These are phyloP conservation scores for Cerceris ruficornis DNA, from an alignment of 2,888 invertebrate genomes.

Conservation along the genomic window DNA sequence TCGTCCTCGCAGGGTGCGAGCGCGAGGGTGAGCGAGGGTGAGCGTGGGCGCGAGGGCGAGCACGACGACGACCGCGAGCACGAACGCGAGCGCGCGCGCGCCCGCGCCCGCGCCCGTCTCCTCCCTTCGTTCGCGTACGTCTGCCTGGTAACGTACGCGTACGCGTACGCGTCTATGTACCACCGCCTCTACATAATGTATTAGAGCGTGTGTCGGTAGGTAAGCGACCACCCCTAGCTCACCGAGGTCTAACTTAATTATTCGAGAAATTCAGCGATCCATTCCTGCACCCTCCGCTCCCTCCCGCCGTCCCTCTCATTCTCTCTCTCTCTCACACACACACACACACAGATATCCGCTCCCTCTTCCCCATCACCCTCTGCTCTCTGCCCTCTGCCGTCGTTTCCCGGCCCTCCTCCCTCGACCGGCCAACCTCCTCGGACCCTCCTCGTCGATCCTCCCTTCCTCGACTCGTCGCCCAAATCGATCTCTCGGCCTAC, in stretches of 20 bases:
- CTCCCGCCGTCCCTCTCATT: conserved; percentile 15
- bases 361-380: conserved; percentile 22
- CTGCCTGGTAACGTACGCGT: neutral
- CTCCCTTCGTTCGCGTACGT: no score
- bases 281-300: conserved; percentile 73
- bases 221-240: conserved; percentile 78
- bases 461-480: conserved; percentile 19
- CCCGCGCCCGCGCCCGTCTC: no score
- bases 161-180: conserved; percentile 67
- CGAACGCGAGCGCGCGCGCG: no score
- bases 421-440: conserved; percentile 38
- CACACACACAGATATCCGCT: no score
- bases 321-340: conserved; percentile 30
- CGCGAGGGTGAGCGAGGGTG: no score
- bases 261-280: conserved; percentile 81
- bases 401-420: conserved; percentile 36
- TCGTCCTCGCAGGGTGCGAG: no score
- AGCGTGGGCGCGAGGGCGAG: no score
- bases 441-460: conserved; percentile 25
- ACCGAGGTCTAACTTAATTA: conserved; percentile 81
- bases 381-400: conserved; percentile 18
- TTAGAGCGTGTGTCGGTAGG: conserved; percentile 80
- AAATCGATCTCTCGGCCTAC: conserved; percentile 43
- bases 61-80: no score
- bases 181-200: conserved; percentile 78